Conservation (phyloP, 2,113 vertebrate genomes). For the human (Homo sapiens) region GRCh38 chr15:82195001-82195500, state of each 20-base stretch:
- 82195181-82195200: not conserved
- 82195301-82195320: too few relatives aligned
- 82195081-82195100: not conserved
- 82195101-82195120: not conserved
- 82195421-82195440: not conserved
- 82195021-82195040: not conserved
- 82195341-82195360: not conserved
- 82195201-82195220: not conserved
- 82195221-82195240: not conserved
- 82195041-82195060: not conserved
- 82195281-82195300: not conserved
- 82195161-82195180: conserved; percentile 33
- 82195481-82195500: not conserved
- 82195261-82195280: not conserved
- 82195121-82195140: not conserved
- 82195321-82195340: not conserved
- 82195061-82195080: not conserved
- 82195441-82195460: not conserved
- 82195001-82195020: not conserved
- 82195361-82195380: not conserved
- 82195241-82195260: not conserved
- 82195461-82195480: not conserved
- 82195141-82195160: not conserved
- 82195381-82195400: not conserved
- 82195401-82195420: not conserved